Percentiles rank a stretch among this genome's conserved stretches.
Evolutionary conservation across 2,797 vertebrate genomes (phyloP).

Genomic region (Bucorvus abyssinicus): DNA sequence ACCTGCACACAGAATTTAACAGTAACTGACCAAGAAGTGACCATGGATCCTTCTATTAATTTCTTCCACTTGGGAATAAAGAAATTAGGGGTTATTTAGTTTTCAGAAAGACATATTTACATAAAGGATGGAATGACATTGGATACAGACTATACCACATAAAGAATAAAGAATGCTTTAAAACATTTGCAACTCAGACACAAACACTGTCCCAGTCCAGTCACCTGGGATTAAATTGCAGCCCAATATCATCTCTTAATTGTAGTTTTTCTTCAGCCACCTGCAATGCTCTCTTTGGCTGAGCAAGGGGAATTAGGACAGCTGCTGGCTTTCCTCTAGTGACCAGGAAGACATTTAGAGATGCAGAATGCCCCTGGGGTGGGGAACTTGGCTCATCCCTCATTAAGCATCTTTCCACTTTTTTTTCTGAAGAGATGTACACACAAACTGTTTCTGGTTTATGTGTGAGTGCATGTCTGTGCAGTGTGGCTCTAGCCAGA

Average conservation of each 20-base stretch:
- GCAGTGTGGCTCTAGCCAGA: conserved; percentile 23
- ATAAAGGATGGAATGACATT: conserved; percentile 30
- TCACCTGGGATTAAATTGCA: conserved; percentile 7
- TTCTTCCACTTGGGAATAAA: conserved; percentile 1
- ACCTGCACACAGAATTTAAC: neutral
- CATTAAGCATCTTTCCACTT: conserved; percentile 14
- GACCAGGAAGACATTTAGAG: neutral
- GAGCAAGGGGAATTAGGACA: neutral
- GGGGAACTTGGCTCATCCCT: neutral
- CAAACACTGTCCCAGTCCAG: conserved; percentile 20
- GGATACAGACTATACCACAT: neutral
- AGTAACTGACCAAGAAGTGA: neutral
- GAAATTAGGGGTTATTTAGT: neutral
- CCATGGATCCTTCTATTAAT: neutral
- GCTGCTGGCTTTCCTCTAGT: neutral
- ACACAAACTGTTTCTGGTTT: neutral
- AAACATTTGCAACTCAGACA: conserved; percentile 12
- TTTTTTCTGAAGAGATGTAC: neutral
- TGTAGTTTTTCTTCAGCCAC: neutral
- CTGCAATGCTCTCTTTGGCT: neutral
- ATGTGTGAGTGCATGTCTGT: neutral
- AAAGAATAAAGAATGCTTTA: conserved; percentile 48
- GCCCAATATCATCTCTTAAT: neutral
- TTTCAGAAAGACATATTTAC: conserved; percentile 26
- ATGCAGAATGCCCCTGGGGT: neutral